Percentiles rank a stretch among this genome's conserved stretches.
phyloP scores from a whole-genome alignment of 2,888 invertebrate species.

The Rotaria socialis region DNA sequence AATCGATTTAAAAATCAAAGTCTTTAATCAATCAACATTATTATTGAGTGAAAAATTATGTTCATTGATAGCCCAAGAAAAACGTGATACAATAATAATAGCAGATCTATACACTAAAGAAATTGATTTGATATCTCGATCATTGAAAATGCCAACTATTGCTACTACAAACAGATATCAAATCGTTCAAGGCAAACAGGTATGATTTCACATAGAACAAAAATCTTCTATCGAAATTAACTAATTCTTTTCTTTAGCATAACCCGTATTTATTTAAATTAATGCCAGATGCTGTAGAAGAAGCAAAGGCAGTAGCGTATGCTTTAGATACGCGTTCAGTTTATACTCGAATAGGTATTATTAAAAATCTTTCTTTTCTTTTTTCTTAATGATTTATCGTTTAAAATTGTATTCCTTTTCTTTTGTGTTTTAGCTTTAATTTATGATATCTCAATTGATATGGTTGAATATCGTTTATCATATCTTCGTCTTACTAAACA shows the following conservation, averaged over 20 bases:
- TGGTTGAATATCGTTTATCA: constrained; percentile 18
- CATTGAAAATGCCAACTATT: background rate
- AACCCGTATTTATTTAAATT: constrained; percentile 27
- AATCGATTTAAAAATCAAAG: background rate
- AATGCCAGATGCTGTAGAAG: constrained; percentile 4
- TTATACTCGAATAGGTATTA: constrained; percentile 28
- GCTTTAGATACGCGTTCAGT: constrained; percentile 22
- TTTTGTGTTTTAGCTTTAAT: background rate
- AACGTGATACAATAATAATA: constrained; percentile 35
- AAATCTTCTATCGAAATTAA: background rate
- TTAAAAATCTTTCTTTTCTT: background rate
- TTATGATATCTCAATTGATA: constrained; percentile 3
- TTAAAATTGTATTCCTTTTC: background rate
- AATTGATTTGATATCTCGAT: constrained; percentile 2
- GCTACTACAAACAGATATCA: constrained; percentile 1
- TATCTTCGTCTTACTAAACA: constrained; percentile 19
- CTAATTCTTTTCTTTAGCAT: background rate
- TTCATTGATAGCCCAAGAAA: background rate
- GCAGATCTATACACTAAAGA: constrained; percentile 28
- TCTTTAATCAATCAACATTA: background rate
- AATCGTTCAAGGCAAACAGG: constrained; percentile 10
- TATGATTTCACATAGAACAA: background rate
- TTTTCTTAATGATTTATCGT: background rate
- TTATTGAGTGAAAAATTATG: background rate
- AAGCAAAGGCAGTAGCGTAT: background rate